Percentiles rank a stretch among this genome's conserved stretches.
phyloP scores from a whole-genome alignment of 2,888 invertebrate species.

The Alentia gelatinosa region DNA sequence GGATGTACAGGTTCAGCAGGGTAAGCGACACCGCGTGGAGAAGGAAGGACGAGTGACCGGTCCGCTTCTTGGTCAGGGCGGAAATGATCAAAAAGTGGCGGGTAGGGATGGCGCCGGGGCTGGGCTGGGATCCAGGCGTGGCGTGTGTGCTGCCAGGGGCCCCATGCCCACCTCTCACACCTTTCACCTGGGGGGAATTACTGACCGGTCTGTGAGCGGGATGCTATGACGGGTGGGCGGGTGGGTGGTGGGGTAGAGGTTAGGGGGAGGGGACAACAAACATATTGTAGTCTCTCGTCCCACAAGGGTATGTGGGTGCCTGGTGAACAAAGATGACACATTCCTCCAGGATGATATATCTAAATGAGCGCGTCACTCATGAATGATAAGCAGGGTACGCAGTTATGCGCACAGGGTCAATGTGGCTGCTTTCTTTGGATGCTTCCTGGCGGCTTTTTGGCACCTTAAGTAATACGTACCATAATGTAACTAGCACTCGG shows the following conservation, averaged over 20 bases:
- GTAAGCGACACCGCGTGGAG: not conserved
- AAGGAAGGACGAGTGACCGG: not conserved
- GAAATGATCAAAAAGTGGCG: not conserved
- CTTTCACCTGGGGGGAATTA: constrained; percentile 5
- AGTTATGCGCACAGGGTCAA: not conserved
- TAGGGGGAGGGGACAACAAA: not conserved
- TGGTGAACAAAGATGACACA: not conserved
- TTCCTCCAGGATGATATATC: not conserved
- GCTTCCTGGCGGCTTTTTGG: not conserved
- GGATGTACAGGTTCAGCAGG: not conserved
- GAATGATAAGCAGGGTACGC: not conserved
- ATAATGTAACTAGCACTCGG: not conserved
- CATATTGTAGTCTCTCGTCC: not conserved
- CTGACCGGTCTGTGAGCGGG: not conserved
- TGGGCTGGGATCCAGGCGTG: not conserved
- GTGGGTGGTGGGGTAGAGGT: not conserved
- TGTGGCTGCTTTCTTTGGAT: not conserved
- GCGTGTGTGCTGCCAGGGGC: not conserved
- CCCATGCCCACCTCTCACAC: not conserved
- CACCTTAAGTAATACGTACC: not conserved
- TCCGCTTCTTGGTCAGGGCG: not conserved
- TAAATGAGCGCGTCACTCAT: not conserved
- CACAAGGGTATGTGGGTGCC: constrained; percentile 6
- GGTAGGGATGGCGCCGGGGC: not conserved
- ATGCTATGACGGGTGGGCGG: not conserved